Evolutionary conservation across 2,113 vertebrate genomes (phyloP).

Genomic region (Macaca nemestrina): DNA sequence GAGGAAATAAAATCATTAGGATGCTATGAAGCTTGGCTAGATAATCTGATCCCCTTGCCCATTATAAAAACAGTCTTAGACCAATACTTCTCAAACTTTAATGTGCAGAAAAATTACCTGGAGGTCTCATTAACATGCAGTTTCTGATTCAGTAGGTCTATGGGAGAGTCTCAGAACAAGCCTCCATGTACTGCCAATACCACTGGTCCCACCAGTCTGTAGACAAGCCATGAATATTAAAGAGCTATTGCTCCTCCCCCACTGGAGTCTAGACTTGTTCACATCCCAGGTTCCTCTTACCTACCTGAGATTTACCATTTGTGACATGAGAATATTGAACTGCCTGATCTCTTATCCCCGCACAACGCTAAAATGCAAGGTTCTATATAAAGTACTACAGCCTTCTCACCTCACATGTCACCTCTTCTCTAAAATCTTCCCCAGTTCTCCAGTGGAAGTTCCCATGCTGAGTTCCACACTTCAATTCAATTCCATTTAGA

Average conservation of each 20-base stretch:
- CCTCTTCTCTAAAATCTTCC: neutral
- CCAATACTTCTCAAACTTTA: neutral
- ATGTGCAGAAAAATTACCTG: neutral
- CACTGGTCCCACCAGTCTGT: neutral
- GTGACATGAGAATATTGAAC: neutral
- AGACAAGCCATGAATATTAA: neutral
- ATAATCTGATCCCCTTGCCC: neutral
- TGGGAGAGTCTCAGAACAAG: neutral
- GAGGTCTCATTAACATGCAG: neutral
- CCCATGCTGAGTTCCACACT: neutral
- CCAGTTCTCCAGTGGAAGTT: neutral
- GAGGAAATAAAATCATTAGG: neutral
- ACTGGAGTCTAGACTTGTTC: neutral
- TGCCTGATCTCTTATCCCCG: neutral
- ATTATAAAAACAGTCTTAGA: neutral
- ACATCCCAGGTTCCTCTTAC: neutral
- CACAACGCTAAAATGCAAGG: neutral
- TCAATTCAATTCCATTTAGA: neutral
- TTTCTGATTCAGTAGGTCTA: neutral
- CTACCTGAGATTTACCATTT: neutral
- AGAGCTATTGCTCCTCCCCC: neutral
- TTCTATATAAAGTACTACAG: neutral
- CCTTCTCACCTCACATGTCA: neutral
- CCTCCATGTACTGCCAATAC: neutral
- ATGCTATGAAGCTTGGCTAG: slow-evolving; percentile 15